These are phyloP conservation scores for Pristionchus exspectatus DNA, from an alignment of 2,888 invertebrate species.

Conservation along the genomic window DNA sequence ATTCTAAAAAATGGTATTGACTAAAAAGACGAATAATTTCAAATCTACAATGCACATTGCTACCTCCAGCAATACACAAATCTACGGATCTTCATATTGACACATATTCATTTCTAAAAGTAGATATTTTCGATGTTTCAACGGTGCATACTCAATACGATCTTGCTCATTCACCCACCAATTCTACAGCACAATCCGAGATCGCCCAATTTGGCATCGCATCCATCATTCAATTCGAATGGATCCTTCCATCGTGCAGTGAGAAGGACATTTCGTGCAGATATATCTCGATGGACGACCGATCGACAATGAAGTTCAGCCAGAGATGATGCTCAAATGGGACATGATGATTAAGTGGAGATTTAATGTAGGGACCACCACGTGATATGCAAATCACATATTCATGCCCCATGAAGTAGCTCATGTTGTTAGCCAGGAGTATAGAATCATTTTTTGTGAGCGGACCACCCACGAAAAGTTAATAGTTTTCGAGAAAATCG, in stretches of 20 bases:
- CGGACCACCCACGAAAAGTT: no score
- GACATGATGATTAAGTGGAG: not conserved
- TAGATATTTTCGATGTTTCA: not conserved
- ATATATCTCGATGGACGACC: slow-evolving; percentile 47
- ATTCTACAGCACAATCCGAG: slow-evolving; percentile 47
- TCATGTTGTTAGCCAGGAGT: no score
- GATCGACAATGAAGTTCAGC: slow-evolving; percentile 32
- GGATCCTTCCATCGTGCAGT: slow-evolving; percentile 37
- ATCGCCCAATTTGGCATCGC: slow-evolving; percentile 47
- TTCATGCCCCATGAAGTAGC: no score
- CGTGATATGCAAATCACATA: no score
- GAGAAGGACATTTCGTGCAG: slow-evolving; percentile 49
- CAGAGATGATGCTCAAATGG: not conserved
- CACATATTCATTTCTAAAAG: not conserved
- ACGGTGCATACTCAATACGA: not conserved
- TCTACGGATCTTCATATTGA: no score
- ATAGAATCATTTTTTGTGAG: no score
- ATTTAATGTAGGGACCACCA: no score
- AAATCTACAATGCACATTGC: no score
- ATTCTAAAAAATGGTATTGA: no score
- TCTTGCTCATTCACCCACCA: not conserved
- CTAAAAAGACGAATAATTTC: no score
- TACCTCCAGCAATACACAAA: no score
- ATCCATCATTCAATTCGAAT: slow-evolving; percentile 9
- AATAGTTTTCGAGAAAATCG: no score